Conservation (phyloP, 2,888 invertebrate genomes). For the Pilophorus perplexus region DNA sequence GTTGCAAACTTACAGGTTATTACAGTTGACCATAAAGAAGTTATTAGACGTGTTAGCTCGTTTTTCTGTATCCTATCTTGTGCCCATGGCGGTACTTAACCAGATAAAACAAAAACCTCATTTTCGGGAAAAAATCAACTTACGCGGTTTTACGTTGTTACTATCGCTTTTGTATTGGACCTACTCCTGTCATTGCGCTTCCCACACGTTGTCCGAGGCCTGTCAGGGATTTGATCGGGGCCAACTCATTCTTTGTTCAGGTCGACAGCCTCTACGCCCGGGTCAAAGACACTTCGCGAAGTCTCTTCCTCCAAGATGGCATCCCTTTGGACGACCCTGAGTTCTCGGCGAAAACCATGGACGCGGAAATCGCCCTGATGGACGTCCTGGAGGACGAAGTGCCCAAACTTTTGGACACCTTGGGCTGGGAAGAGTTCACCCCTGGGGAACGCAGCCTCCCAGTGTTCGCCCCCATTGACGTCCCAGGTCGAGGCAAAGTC, state of each 20-base stretch:
- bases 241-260: slow-evolving; percentile 9
- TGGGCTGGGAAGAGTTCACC: slow-evolving; percentile 3
- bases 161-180: too few relatives aligned
- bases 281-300: slow-evolving; percentile 10
- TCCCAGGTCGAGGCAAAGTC: slow-evolving; percentile 18
- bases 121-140: too few relatives aligned
- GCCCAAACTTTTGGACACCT: background rate
- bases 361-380: slow-evolving; percentile 15
- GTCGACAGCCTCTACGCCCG: slow-evolving; percentile 13
- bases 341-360: background rate
- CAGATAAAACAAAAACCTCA: too few relatives aligned
- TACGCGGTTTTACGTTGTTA: too few relatives aligned
- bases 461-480: slow-evolving; percentile 24
- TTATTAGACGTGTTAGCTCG: too few relatives aligned
- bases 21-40: too few relatives aligned
- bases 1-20: too few relatives aligned
- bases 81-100: too few relatives aligned
- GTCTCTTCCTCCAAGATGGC: slow-evolving; percentile 1
- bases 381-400: slow-evolving; percentile 28
- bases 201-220: too few relatives aligned
- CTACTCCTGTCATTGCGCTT: too few relatives aligned
- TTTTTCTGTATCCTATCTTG: too few relatives aligned
- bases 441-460: slow-evolving; percentile 8
- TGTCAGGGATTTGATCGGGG: too few relatives aligned
- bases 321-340: background rate